Conservation (phyloP, 2,888 invertebrate genomes). For the Oxyteleia sp. region DNA sequence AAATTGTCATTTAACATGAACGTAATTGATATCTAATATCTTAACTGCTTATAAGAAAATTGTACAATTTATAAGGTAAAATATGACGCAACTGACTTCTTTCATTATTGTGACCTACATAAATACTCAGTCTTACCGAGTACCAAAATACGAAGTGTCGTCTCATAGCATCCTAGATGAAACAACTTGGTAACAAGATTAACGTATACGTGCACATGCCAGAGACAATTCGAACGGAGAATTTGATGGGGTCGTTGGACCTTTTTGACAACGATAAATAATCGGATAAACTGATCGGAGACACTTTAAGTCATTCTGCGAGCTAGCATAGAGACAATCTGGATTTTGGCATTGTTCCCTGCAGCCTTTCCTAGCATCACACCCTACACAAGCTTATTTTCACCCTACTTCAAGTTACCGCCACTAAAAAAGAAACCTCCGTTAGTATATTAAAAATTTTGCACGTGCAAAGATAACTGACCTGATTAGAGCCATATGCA, state of each 20-base stretch:
- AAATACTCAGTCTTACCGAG: conserved; percentile 8
- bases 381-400: conserved; percentile 70
- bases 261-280: conserved; percentile 85
- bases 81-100: neutral
- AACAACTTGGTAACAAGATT: conserved; percentile 78
- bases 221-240: conserved; percentile 45
- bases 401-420: conserved; percentile 70
- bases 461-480: conserved; percentile 74
- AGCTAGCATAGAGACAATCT: conserved; percentile 75
- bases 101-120: conserved; percentile 1
- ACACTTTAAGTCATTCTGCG: conserved; percentile 81
- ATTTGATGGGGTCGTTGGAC: conserved; percentile 69
- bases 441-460: conserved; percentile 61
- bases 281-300: conserved; percentile 83
- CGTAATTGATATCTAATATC: too few relatives aligned
- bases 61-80: neutral
- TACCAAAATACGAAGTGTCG: conserved; percentile 74
- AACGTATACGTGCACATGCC: conserved; percentile 75
- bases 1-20: neutral
- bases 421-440: conserved; percentile 66
- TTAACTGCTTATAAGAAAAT: too few relatives aligned
- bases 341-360: conserved; percentile 74
- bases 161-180: conserved; percentile 66
- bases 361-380: conserved; percentile 60
- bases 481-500: conserved; percentile 65